Base-by-base conservation (phyloP, 2,888 invertebrate species). In the Steromphala cineraria region DNA sequence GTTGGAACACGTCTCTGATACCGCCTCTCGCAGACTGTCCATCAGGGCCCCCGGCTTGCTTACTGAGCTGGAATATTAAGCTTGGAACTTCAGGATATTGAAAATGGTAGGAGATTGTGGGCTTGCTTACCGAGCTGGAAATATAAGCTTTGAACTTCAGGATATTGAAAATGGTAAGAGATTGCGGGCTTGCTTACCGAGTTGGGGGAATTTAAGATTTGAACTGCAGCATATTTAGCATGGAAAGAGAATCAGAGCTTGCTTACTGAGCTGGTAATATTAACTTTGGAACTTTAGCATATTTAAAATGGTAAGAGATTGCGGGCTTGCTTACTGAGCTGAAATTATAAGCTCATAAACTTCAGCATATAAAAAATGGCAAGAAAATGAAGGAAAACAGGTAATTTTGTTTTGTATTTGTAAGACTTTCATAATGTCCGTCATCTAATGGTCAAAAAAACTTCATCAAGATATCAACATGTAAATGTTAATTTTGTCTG, bases 1-100 rank as follows among this genome's bases (percentile, higher is more conserved):
- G 82, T 86, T 88, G 53, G 87, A 79, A 79, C 87, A 85, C 7
- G 90, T 89, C 82, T 88, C 85, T 0, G 81, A 80, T 24, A 92
- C 80, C 4, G 89, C 87, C 13, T 84, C 80, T 19, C 87, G 85
- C 19, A 90, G 77, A 36, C 86, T 81, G 75, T 89, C 78, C 36
- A 91, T 67, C 19, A 88, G 77, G 5, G 67, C 82, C 10, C 71
- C 77, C 24, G 83, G 82, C 28, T 83, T 84, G 53, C 75, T 84
- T 17, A 89, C 56, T 21, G n/a, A n/a, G n/a, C n/a, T n/a, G n/a
- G n/a, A n/a, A 67, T n/a, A 10, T 10, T 13, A 46, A 13, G 13
- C 5, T 46, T 5, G 5, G 19, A 56, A 1, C 4, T n/a, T 56
- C 24, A 10, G 24, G n/a, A 8, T 5, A 10, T 56, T 28, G 53